A percentile compares a stretch with the other conserved stretches of the same genome.
Conservation (phyloP, 2,888 invertebrate genomes). For the Crioceris asparagi region DNA sequence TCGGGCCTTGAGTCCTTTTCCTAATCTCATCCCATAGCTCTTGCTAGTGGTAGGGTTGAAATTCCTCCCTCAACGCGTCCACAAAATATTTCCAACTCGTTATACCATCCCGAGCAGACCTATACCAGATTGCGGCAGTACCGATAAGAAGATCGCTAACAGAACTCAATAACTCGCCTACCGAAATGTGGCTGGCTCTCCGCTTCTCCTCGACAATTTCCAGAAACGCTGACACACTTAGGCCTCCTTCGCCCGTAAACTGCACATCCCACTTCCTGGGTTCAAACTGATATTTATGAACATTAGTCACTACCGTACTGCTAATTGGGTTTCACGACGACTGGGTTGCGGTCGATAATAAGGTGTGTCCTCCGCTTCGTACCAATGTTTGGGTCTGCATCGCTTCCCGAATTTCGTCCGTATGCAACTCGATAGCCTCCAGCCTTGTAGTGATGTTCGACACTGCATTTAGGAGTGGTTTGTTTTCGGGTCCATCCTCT, state of each 20-base stretch:
- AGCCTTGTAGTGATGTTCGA: not conserved
- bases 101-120: not conserved
- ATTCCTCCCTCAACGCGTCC: not conserved
- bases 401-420: conserved; percentile 1
- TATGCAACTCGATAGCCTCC: not conserved
- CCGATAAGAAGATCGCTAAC: conserved; percentile 1
- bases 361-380: not conserved
- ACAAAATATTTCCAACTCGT: not conserved
- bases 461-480: not conserved
- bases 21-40: not conserved
- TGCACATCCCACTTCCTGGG: conserved; percentile 2
- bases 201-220: conserved; percentile 3
- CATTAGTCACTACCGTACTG: not conserved
- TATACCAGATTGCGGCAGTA: conserved; percentile 1
- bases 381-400: not conserved
- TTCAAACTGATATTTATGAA: conserved; percentile 2
- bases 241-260: conserved; percentile 2
- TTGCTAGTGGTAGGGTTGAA: conserved; percentile 2
- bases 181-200: not conserved
- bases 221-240: conserved; percentile 3
- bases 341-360: too few species aligned
- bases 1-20: not conserved
- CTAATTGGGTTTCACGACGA: not conserved
- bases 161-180: conserved; percentile 1
- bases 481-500: not conserved